Evolutionary conservation across 2,888 invertebrate species (phyloP).

Genomic region (Romanomermis culicivorax): DNA sequence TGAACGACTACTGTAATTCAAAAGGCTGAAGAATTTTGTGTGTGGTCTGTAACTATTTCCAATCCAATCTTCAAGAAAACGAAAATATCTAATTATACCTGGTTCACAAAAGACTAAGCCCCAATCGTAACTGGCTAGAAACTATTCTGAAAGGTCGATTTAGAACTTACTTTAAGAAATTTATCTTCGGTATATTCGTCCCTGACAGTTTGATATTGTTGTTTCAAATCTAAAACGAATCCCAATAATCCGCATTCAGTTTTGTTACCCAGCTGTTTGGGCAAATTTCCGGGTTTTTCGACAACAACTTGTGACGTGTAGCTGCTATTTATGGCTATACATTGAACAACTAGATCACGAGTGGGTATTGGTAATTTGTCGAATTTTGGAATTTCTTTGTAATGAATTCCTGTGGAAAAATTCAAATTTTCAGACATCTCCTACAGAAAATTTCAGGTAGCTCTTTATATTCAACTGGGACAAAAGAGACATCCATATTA

Average conservation of each 20-base stretch:
- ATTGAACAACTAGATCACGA: constrained; percentile 59
- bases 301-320: constrained; percentile 88
- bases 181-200: constrained; percentile 40
- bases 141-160: no score
- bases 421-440: no score
- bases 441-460: no score
- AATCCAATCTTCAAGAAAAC: no score
- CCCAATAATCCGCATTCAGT: constrained; percentile 93
- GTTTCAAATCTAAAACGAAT: constrained; percentile 67
- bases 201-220: constrained; percentile 73
- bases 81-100: no score
- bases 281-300: constrained; percentile 41
- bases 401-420: constrained; percentile 46
- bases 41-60: no score
- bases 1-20: no score
- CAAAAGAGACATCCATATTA: no score
- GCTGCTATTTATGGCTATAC: constrained; percentile 78
- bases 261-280: constrained; percentile 95
- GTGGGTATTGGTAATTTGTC: constrained; percentile 61
- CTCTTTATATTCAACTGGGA: no score
- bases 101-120: no score
- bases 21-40: no score
- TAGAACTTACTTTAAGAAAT: constrained; percentile 22
- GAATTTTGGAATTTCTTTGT: constrained; percentile 67
- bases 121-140: no score